Evolutionary conservation across 35 echinoderm and acorn worm species (phyloP).

Genomic region (Strongylocentrotus purpuratus): DNA sequence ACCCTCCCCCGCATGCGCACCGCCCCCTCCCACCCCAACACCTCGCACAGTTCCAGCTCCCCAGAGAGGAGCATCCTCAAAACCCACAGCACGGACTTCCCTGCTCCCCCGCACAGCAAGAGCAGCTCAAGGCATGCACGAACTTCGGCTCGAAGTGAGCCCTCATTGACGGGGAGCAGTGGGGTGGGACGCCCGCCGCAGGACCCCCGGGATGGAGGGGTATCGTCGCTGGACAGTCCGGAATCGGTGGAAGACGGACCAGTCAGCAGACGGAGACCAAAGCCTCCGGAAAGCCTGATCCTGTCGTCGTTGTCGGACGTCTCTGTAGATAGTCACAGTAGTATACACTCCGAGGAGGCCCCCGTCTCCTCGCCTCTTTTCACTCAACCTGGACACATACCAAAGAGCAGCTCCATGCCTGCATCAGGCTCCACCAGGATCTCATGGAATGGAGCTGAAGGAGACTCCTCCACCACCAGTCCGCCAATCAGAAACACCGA

Average conservation of each 20-base stretch:
- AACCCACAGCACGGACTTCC: conserved; percentile 23
- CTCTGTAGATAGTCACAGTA: conserved; percentile 70
- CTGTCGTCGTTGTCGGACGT: conserved; percentile 69
- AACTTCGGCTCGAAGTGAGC: conserved; percentile 43
- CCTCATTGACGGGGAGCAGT: conserved; percentile 36
- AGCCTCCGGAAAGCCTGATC: conserved; percentile 60
- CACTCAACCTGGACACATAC: conserved; percentile 34
- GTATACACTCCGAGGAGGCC: conserved; percentile 63
- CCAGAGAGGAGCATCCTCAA: conserved; percentile 33
- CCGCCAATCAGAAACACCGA: conserved; percentile 39
- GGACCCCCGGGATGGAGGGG: conserved; percentile 37
- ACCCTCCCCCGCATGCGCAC: conserved; percentile 83
- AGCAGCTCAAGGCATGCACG: conserved; percentile 26
- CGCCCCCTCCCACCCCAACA: conserved; percentile 54
- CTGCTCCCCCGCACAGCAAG: conserved; percentile 3
- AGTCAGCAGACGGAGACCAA: conserved; percentile 36
- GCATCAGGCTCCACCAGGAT: conserved; percentile 9
- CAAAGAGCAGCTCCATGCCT: conserved; percentile 50
- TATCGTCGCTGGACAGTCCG: conserved; percentile 46
- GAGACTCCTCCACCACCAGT: neutral
- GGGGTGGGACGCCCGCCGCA: conserved; percentile 15
- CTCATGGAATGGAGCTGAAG: conserved; percentile 42
- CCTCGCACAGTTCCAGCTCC: conserved; percentile 60
- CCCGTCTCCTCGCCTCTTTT: conserved; percentile 22
- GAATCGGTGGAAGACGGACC: conserved; percentile 49